Percentiles rank a stretch among this genome's conserved stretches.
Conservation (phyloP, 2,888 invertebrate species). For the Cenopis cana region DNA sequence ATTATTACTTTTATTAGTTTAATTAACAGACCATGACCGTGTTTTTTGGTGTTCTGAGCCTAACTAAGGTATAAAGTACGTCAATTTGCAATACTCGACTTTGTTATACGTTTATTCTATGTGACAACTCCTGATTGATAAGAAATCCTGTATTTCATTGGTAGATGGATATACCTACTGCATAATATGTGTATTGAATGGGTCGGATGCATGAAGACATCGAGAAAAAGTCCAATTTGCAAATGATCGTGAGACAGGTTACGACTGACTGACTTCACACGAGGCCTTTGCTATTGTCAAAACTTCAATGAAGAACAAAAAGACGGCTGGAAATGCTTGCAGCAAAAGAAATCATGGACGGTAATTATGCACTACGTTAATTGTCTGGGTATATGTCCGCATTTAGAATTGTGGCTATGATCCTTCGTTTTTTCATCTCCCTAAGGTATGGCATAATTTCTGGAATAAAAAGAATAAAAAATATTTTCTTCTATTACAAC, state of each 20-base stretch:
- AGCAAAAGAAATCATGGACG: not conserved
- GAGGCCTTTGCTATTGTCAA: constrained; percentile 9
- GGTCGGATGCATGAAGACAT: not conserved
- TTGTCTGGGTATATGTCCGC: too few relatives aligned
- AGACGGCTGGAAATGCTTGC: not conserved
- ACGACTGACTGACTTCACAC: constrained; percentile 7
- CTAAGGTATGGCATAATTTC: too few relatives aligned
- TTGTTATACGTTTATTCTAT: not conserved
- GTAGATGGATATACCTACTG: not conserved
- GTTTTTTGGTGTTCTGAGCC: too few relatives aligned
- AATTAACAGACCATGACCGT: too few relatives aligned
- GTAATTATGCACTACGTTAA: not conserved
- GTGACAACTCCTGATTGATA: not conserved
- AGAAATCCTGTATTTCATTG: not conserved
- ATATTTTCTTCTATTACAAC: too few relatives aligned
- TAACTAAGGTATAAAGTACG: too few relatives aligned
- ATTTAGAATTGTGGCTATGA: too few relatives aligned
- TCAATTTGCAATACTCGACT: too few relatives aligned
- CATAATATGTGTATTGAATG: too few relatives aligned
- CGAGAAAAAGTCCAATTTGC: not conserved
- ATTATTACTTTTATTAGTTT: too few relatives aligned
- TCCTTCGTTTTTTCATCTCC: too few relatives aligned
- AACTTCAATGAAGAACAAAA: not conserved
- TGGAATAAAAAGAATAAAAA: too few relatives aligned
- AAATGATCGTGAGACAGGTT: constrained; percentile 10